Percentiles rank a stretch among this genome's conserved stretches.
phyloP scores from a whole-genome alignment of 1,140 invertebrate species.

The Wasmannia auropunctata region DNA sequence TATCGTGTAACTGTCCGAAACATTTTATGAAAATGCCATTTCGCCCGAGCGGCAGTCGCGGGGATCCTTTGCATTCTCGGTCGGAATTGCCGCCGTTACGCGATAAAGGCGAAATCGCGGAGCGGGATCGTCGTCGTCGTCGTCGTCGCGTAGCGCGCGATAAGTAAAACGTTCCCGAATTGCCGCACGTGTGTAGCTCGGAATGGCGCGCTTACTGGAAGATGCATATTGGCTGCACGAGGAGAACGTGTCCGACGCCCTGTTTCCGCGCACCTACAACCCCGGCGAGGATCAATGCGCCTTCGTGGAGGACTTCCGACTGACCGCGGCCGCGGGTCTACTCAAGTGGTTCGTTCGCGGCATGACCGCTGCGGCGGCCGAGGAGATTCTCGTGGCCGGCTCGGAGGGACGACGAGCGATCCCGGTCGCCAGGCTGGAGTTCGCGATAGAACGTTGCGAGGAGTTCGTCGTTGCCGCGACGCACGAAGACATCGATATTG shows the following conservation, averaged over 20 bases:
- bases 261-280: conserved; percentile 89
- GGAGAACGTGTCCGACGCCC: conserved; percentile 85
- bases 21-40: conserved; percentile 1
- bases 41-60: not conserved
- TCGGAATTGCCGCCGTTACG: not conserved
- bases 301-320: conserved; percentile 88
- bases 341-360: conserved; percentile 85
- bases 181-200: conserved; percentile 79
- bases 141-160: not conserved
- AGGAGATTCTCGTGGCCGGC: conserved; percentile 51
- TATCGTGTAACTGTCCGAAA: not conserved
- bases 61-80: not conserved
- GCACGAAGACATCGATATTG: conserved; percentile 86
- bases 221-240: conserved; percentile 87
- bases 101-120: conserved; percentile 16
- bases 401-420: conserved; percentile 73
- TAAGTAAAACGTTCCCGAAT: conserved; percentile 30
- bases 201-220: conserved; percentile 87
- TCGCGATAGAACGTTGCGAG: conserved; percentile 86
- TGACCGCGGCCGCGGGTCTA: conserved; percentile 87
- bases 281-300: conserved; percentile 85
- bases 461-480: conserved; percentile 84
- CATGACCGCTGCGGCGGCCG: conserved; percentile 71
- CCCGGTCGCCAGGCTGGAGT: conserved; percentile 84
- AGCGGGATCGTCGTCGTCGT: not conserved